Evolutionary conservation across 1,140 invertebrate species (phyloP), one percentile per base, ranked within the genome.

Genomic region (Drosophila nigrodunni): DNA sequence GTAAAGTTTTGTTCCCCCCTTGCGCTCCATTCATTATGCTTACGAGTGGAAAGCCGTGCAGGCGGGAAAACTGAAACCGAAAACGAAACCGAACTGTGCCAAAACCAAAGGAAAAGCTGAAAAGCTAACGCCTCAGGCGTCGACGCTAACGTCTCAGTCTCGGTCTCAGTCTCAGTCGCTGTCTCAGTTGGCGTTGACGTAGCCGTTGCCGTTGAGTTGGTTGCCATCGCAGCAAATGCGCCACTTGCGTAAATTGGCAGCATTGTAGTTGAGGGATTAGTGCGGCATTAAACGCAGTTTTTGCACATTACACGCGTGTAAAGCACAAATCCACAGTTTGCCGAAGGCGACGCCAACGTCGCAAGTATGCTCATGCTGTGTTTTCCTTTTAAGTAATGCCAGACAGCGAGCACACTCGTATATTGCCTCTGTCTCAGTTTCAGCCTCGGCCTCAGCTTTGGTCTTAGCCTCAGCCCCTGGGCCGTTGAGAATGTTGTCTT

Each of bases 191-290:
- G 5, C 5, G 55, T 7, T 50, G 8, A 30, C 34, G 67, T 41
- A 52, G 59, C 66, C 59, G 55, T 39, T 47, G 73, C 11, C 15
- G 30, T 30, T 34, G 34, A 15, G n/a, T 55, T 69, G 47, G 70
- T 64, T 54, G 68, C 47, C 41, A 71, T 37, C 65, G 61, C 46
- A 59, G 67, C 21, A 60, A 67, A 62, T 47, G 67, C 85, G 81
- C 70, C 85, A 88, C 85, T 89, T 85, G 85, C 80, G 85, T 81
- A 89, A 88, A 88, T 88, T 88, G 85, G 85, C 85, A 88, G 85
- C 80, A 89, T 88, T 88, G 85, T 88, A 85, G 85, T 88, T 88
- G 85, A 89, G 85, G 85, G 85, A 88, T 88, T 88, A 88, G 85
- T 85, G 85, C 73, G 71, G 85, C 85, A 89, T 88, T 89, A 88